Conservation (phyloP, 1,140 invertebrate genomes). For the Hesperophylax magnus region DNA sequence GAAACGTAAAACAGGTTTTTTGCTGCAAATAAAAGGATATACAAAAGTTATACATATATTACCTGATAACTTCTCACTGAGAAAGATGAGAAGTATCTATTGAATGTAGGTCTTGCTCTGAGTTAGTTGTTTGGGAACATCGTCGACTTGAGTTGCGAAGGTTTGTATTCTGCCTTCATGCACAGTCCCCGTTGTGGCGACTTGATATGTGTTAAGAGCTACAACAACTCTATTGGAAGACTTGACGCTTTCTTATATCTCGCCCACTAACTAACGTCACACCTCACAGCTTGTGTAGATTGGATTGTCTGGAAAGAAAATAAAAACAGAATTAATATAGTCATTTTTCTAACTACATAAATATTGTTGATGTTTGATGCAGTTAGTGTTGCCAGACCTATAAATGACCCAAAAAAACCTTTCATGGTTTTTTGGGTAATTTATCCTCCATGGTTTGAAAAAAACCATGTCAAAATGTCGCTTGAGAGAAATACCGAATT, state of each 20-base stretch:
- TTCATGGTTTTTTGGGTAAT: too few relatives aligned
- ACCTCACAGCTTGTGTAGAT: neutral
- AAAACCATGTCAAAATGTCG: too few relatives aligned
- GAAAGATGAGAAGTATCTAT: conserved; percentile 10
- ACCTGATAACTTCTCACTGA: conserved; percentile 34
- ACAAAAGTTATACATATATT: neutral
- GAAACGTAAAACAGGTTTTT: neutral
- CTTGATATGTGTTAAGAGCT: too few relatives aligned
- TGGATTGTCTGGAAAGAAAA: conserved; percentile 18
- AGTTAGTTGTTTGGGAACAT: conserved; percentile 4
- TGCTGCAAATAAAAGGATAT: neutral
- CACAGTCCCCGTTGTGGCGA: neutral
- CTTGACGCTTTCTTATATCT: neutral
- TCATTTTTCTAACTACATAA: too few relatives aligned
- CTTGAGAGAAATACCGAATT: too few relatives aligned
- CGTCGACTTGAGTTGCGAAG: neutral
- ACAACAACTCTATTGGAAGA: neutral
- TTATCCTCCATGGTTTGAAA: too few relatives aligned
- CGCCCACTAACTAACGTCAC: neutral
- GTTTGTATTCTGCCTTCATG: neutral
- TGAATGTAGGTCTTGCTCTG: neutral
- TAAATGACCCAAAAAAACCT: too few relatives aligned
- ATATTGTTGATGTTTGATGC: too few relatives aligned
- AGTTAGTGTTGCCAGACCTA: too few relatives aligned
- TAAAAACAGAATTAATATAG: neutral